phyloP scores from a whole-genome alignment of 2,113 vertebrate genomes.

The Mormyrus iriodes region DNA sequence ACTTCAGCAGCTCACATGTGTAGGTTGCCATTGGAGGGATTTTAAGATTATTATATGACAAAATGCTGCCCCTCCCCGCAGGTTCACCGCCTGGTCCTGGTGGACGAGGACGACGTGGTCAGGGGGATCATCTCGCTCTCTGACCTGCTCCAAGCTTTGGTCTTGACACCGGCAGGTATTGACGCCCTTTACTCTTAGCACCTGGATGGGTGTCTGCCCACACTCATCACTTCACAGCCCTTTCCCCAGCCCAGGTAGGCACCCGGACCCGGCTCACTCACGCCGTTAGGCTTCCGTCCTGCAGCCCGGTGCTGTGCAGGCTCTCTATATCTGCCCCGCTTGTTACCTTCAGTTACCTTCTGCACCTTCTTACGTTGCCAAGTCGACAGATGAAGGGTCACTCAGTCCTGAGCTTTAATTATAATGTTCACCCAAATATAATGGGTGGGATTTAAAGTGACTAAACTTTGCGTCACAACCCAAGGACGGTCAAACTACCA shows the following conservation, averaged over 20 bases:
- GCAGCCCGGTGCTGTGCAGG: background rate
- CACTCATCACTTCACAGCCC: conserved; percentile 14
- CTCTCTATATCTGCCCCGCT: background rate
- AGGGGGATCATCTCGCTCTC: conserved; percentile 90
- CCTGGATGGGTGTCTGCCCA: conserved; percentile 25
- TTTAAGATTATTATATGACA: background rate
- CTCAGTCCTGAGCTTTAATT: background rate
- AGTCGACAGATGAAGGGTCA: background rate
- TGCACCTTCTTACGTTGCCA: background rate
- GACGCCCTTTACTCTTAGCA: conserved; percentile 81
- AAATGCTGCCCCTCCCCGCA: conserved; percentile 36
- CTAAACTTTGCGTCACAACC: background rate
- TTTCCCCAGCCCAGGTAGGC: conserved; percentile 18
- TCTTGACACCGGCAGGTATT: conserved; percentile 92
- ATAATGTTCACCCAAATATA: background rate
- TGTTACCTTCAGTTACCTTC: background rate
- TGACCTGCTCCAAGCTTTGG: conserved; percentile 90
- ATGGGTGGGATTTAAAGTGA: background rate
- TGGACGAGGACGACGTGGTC: conserved; percentile 73
- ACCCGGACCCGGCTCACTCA: background rate
- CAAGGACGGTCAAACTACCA: background rate
- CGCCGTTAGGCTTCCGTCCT: background rate
- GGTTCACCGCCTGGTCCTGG: conserved; percentile 93
- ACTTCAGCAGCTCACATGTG: background rate
- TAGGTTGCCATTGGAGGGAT: background rate